Percentiles rank a stretch among this genome's conserved stretches.
Conservation (phyloP, 2,797 vertebrate genomes). For the Premnoplex brunnescens region DNA sequence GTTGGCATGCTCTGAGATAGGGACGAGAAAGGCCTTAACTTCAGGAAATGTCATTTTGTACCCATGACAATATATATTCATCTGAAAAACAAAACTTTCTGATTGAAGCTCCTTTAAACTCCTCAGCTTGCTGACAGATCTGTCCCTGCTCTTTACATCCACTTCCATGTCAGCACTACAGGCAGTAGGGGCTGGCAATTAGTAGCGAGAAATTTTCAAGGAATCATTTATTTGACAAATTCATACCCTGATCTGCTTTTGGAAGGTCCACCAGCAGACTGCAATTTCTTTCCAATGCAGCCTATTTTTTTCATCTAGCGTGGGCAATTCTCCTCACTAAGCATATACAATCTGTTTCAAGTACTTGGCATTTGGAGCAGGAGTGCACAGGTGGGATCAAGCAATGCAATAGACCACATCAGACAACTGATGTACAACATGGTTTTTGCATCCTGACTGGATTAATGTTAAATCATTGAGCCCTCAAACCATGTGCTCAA, state of each 20-base stretch:
- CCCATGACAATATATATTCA: constrained; percentile 14
- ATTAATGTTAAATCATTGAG: constrained; percentile 6
- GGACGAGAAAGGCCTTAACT: constrained; percentile 10
- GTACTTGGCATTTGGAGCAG: background rate
- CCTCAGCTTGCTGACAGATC: background rate
- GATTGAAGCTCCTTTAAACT: constrained; percentile 5
- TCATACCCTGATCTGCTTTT: background rate
- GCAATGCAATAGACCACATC: background rate
- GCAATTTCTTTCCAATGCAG: background rate
- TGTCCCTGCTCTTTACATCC: background rate
- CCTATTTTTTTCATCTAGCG: background rate
- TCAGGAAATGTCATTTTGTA: constrained; percentile 52
- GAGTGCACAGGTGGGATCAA: background rate
- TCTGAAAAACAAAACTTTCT: constrained; percentile 43
- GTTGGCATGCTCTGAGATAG: constrained; percentile 2
- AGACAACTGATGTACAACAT: background rate
- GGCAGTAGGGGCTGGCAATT: background rate
- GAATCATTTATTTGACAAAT: constrained; percentile 6
- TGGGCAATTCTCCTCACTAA: background rate
- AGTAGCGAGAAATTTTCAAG: background rate
- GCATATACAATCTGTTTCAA: background rate
- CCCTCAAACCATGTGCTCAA: constrained; percentile 3
- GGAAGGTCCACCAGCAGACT: background rate
- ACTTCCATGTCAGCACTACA: background rate
- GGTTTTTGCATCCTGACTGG: background rate